Evolutionary conservation across 2,797 vertebrate species (phyloP).

Genomic region (Mormyrops boulengeri): DNA sequence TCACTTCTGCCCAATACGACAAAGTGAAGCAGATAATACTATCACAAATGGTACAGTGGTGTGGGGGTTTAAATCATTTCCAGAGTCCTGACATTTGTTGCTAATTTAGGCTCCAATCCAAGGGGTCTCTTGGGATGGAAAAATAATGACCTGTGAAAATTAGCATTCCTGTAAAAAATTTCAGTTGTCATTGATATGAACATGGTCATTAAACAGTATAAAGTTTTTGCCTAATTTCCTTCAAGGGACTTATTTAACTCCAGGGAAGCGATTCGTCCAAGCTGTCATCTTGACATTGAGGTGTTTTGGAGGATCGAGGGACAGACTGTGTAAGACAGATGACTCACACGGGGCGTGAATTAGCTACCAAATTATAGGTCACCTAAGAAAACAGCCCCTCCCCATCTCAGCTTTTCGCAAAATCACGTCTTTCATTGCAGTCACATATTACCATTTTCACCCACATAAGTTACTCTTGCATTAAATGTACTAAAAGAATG

Average conservation of each 20-base stretch:
- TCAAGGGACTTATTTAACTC: not conserved
- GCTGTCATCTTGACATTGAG: not conserved
- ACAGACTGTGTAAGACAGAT: not conserved
- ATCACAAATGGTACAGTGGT: not conserved
- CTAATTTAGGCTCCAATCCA: not conserved
- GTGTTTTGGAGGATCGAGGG: not conserved
- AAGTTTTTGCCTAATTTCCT: not conserved
- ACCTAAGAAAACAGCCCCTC: not conserved
- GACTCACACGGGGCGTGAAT: not conserved
- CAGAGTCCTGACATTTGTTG: not conserved
- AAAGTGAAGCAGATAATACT: not conserved
- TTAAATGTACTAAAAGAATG: not conserved
- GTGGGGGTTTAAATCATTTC: not conserved
- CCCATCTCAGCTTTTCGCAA: not conserved
- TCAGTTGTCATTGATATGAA: not conserved
- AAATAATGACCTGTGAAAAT: conserved; percentile 3
- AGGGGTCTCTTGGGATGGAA: not conserved
- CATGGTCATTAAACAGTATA: not conserved
- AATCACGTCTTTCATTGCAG: not conserved
- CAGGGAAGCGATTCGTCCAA: not conserved
- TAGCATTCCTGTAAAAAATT: not conserved
- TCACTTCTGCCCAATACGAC: not conserved
- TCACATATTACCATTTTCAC: not conserved
- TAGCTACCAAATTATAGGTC: not conserved
- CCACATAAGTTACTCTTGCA: not conserved